Percentiles rank a stretch among this genome's conserved stretches.
Conservation (phyloP, 2,113 vertebrate species). For the Miniopterus natalensis region DNA sequence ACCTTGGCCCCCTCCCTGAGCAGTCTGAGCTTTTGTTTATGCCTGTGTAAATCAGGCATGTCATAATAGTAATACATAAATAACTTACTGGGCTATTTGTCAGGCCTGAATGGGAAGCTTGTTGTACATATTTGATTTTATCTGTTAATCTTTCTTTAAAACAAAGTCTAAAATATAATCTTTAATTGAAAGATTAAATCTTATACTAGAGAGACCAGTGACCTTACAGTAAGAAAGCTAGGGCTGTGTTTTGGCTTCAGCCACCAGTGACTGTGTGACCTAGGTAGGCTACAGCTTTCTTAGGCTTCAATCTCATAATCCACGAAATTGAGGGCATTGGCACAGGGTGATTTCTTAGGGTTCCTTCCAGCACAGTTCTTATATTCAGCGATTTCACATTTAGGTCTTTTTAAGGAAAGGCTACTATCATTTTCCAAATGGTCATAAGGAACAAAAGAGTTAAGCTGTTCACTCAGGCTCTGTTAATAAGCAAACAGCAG, state of each 20-base stretch:
- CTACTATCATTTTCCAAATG: slow-evolving; percentile 26
- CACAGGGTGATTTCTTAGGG: neutral
- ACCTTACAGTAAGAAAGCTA: neutral
- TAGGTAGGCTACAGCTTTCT: neutral
- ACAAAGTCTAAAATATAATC: neutral
- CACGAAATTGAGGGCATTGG: slow-evolving; percentile 23
- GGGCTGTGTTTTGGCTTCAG: neutral
- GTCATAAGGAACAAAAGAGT: neutral
- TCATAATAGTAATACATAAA: neutral
- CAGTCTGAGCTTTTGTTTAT: neutral
- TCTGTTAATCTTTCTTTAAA: neutral
- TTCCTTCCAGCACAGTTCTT: slow-evolving; percentile 7
- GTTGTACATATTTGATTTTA: neutral
- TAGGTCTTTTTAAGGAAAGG: slow-evolving; percentile 23
- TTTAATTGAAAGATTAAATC: neutral
- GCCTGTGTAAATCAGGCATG: neutral
- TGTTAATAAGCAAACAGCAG: neutral
- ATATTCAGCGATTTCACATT: neutral
- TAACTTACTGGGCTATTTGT: neutral
- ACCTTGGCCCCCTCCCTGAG: neutral
- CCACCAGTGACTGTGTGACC: neutral
- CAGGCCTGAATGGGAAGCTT: neutral
- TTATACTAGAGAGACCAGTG: neutral
- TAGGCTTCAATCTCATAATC: slow-evolving; percentile 11
- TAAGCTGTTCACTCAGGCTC: neutral